These are phyloP conservation scores for Prolemur simus DNA, from an alignment of 2,113 vertebrate species.

Conservation along the genomic window DNA sequence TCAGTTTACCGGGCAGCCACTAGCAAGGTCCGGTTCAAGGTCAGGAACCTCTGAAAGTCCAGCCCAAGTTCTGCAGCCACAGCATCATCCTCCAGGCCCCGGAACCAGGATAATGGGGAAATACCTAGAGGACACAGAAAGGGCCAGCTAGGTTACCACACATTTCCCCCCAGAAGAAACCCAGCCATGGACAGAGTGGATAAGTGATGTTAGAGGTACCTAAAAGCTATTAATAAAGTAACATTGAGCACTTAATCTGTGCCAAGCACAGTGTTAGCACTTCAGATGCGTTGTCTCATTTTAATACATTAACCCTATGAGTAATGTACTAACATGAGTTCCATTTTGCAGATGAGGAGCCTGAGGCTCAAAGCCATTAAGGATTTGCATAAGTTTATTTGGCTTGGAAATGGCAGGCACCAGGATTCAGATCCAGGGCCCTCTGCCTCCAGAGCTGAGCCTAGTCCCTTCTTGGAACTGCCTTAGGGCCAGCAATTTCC, in stretches of 20 bases:
- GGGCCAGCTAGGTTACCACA: background rate
- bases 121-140: constrained; percentile 80
- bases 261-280: background rate
- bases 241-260: background rate
- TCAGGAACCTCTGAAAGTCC: constrained; percentile 94
- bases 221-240: background rate
- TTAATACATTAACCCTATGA: background rate
- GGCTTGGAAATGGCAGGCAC: background rate
- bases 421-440: background rate
- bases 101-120: constrained; percentile 89
- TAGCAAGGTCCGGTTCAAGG: constrained; percentile 92
- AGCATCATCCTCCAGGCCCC: constrained; percentile 90
- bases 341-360: background rate
- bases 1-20: constrained; percentile 92
- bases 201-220: background rate
- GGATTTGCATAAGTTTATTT: background rate
- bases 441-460: background rate
- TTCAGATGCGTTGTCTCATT: background rate
- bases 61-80: constrained; percentile 89
- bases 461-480: background rate
- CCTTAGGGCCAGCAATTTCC: background rate
- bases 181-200: background rate
- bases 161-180: background rate
- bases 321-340: background rate
- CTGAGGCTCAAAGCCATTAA: background rate